These are phyloP conservation scores for Myanophis thanlyinensis DNA, from an alignment of 2,113 vertebrate species.

Conservation along the genomic window DNA sequence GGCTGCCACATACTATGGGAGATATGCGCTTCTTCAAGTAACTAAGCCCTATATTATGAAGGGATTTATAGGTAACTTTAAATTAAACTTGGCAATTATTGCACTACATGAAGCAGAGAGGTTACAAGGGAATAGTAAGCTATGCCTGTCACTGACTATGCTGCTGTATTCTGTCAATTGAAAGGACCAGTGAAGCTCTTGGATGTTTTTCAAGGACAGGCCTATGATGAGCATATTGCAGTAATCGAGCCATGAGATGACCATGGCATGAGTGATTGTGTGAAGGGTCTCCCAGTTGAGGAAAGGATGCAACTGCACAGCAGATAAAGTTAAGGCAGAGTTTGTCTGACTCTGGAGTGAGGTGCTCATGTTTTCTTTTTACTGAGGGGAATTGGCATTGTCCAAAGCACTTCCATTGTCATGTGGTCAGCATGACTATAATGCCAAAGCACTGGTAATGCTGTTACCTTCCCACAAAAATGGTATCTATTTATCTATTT, in stretches of 20 bases:
- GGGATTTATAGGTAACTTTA: background rate
- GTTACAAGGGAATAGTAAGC: background rate
- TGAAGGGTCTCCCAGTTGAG: background rate
- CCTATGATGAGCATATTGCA: background rate
- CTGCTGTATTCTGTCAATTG: background rate
- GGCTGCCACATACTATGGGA: background rate
- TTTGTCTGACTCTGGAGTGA: no score
- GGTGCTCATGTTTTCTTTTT: no score
- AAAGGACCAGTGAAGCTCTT: background rate
- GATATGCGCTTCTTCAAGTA: background rate
- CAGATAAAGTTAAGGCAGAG: no score
- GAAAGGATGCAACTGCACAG: background rate
- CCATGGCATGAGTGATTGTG: background rate
- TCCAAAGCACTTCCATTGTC: background rate
- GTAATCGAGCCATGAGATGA: background rate
- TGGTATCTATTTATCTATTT: background rate
- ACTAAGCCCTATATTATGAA: background rate
- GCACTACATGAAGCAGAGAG: background rate
- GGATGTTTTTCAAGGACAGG: background rate
- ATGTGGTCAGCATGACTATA: background rate
- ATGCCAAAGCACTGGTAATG: background rate
- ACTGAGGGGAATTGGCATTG: background rate
- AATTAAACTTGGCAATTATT: background rate
- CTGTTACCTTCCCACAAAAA: background rate
- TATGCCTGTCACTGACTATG: background rate